Conservation (phyloP, 2,888 invertebrate genomes). For the Dasypogon diadema region DNA sequence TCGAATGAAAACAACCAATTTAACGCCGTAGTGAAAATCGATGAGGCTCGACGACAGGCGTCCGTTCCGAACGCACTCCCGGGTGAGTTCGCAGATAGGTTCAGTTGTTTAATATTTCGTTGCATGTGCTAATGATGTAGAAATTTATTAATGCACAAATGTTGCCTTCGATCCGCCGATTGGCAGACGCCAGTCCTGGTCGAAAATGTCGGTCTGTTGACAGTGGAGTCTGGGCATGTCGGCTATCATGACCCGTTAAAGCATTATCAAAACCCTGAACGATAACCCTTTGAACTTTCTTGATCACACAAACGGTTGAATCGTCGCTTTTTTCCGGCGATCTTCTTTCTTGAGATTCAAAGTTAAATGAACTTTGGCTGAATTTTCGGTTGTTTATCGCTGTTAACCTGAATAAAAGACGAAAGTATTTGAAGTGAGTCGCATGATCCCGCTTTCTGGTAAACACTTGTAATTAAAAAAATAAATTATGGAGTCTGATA, state of each 20-base stretch:
- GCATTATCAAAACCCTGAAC: conserved; percentile 61
- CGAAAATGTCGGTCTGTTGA: conserved; percentile 10
- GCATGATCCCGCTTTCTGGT: background rate
- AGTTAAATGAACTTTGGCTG: conserved; percentile 43
- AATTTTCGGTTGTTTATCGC: conserved; percentile 42
- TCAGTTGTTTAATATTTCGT: conserved; percentile 2
- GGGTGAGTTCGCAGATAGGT: background rate
- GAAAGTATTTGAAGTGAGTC: conserved; percentile 16
- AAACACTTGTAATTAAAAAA: conserved; percentile 3
- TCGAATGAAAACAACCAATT: conserved; percentile 56
- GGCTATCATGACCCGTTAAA: conserved; percentile 62
- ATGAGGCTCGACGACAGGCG: conserved; percentile 52
- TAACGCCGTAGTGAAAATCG: conserved; percentile 57
- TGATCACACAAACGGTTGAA: background rate
- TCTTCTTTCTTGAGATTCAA: background rate
- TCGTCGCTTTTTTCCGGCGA: background rate
- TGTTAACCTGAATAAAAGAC: conserved; percentile 40
- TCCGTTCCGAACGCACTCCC: background rate
- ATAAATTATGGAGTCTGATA: no score
- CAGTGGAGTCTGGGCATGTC: conserved; percentile 53
- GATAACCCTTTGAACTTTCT: conserved; percentile 55
- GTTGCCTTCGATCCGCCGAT: background rate
- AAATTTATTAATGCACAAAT: conserved; percentile 35
- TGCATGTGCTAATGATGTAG: conserved; percentile 27
- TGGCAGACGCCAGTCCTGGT: conserved; percentile 42